Evolutionary conservation across 2,888 invertebrate genomes (phyloP), one percentile per base, ranked within the genome.

Genomic region (Aethes cnicana): DNA sequence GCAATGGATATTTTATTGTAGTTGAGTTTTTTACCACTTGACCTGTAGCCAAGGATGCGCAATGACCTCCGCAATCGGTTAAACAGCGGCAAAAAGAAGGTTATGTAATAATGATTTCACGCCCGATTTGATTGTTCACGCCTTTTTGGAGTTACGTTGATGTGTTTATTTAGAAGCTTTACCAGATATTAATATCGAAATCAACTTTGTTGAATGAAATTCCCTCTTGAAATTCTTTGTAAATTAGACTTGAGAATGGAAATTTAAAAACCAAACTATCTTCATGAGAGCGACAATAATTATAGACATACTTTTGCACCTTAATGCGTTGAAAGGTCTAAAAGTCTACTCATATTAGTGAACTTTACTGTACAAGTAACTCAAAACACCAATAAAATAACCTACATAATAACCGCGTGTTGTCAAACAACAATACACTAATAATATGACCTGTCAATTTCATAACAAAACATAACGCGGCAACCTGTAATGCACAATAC

Each of bases 31-130:
- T 42, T 12, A 26, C 18, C 39, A 25, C 36, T 28, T 52, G 46
- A 52, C 52, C 52, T 39, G 46, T 46, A 46, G 32, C 20, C 52
- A 52, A 52, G 52, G 52, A 52, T 52, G 46, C 52, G 37, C 52
- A 46, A 23, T 46, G 52, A 52, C 52, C 52, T 52, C 52, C 17
- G 26, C 28, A 25, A 39, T 39, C 39, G 39, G 37, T 11, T 26
- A 28, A 26, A 20, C 7, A 12, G 9, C 11, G 18, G 28, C 41
- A 28, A 42, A 28, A 26, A 42, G 41, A 39, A 42, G 41, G 41
- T 42, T 42, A 42, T 42, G 28, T 42, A 28, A 42, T 28, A 25
- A 21, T 17, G n/a, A 42, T 42, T 42, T 42, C 41, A 42, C 41
- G 41, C 41, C 9, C 41, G 41, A 39, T 28, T 42, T 42, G 26